phyloP scores from a whole-genome alignment of 2,113 vertebrate genomes.

The Spermophilus dauricus region DNA sequence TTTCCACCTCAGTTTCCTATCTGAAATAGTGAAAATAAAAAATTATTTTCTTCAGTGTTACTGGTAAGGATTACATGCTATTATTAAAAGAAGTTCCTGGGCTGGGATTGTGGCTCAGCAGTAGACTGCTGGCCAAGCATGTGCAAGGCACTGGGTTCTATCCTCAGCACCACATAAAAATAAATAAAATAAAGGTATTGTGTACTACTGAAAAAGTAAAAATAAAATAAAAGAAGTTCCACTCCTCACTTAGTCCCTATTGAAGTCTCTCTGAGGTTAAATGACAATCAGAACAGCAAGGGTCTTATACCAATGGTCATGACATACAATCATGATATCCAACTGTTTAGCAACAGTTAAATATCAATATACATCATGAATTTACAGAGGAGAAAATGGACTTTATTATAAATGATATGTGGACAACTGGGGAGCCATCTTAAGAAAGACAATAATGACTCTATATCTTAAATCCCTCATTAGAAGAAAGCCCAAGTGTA shows the following conservation, averaged over 20 bases:
- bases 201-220: too few relatives aligned
- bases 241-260: neutral
- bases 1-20: neutral
- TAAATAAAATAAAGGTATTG: too few relatives aligned
- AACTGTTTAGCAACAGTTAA: neutral
- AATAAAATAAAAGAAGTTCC: neutral
- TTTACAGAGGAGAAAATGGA: neutral
- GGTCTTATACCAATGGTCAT: neutral
- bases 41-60: neutral
- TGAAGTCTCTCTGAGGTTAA: neutral
- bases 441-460: neutral
- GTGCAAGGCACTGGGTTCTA: too few relatives aligned
- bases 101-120: too few relatives aligned
- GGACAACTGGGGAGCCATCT: neutral
- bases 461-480: neutral
- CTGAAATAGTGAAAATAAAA: conserved; percentile 19
- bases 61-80: neutral
- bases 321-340: neutral
- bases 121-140: too few relatives aligned
- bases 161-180: too few relatives aligned
- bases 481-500: neutral
- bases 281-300: neutral
- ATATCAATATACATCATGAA: neutral
- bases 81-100: too few relatives aligned
- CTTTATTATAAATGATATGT: neutral